Evolutionary conservation across 2,113 vertebrate species (phyloP).

Genomic region (Vanacampus margaritifer): DNA sequence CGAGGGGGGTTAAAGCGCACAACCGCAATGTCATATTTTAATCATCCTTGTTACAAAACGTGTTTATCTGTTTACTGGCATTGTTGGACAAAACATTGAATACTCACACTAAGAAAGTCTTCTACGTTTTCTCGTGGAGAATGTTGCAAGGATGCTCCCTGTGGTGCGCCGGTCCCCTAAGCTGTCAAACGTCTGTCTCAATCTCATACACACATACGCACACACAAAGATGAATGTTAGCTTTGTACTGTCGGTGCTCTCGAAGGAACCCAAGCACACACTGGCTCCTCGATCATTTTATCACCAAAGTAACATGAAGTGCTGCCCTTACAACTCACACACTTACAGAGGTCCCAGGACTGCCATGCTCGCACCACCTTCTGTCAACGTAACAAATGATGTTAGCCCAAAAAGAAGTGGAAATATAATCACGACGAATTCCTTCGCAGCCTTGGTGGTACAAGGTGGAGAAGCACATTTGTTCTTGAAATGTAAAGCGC

Average conservation of each 20-base stretch:
- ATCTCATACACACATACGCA: constrained; percentile 17
- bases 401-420: constrained; percentile 40
- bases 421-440: constrained; percentile 28
- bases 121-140: constrained; percentile 21
- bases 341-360: constrained; percentile 40
- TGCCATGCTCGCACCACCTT: constrained; percentile 25
- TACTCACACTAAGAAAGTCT: constrained; percentile 28
- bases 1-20: neutral
- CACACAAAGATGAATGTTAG: constrained; percentile 40
- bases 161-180: constrained; percentile 19
- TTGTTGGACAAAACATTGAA: constrained; percentile 1
- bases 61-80: constrained; percentile 33
- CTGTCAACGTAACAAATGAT: constrained; percentile 54
- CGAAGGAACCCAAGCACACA: constrained; percentile 37
- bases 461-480: constrained; percentile 10
- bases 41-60: constrained; percentile 33
- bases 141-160: constrained; percentile 29
- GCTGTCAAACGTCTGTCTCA: constrained; percentile 47
- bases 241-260: constrained; percentile 41
- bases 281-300: constrained; percentile 52
- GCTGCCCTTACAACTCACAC: constrained; percentile 30
- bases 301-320: constrained; percentile 35
- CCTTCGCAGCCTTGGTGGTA: constrained; percentile 9
- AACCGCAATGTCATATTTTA: constrained; percentile 39
- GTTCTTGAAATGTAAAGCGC: constrained; percentile 21